Evolutionary conservation across 2,797 vertebrate species (phyloP).

Genomic region (Borostomias antarcticus): DNA sequence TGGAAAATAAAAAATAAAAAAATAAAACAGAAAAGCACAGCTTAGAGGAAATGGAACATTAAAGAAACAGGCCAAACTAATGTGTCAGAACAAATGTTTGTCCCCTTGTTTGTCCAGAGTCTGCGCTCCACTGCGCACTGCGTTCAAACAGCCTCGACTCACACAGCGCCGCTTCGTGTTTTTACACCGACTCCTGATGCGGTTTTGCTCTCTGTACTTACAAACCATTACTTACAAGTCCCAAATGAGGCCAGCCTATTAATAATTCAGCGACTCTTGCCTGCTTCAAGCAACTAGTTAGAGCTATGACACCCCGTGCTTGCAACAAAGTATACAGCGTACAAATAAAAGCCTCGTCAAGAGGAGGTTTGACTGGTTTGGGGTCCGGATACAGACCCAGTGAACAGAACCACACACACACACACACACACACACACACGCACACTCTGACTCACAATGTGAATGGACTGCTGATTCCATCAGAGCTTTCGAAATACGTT

Average conservation of each 20-base stretch:
- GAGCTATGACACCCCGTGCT: slow-evolving; percentile 35
- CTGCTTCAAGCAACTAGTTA: slow-evolving; percentile 44
- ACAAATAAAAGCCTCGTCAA: slow-evolving; percentile 38
- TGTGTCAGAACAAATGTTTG: slow-evolving; percentile 28
- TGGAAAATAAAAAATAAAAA: slow-evolving; percentile 23
- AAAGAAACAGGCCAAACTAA: slow-evolving; percentile 37
- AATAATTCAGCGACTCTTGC: slow-evolving; percentile 50
- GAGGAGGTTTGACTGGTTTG: neutral
- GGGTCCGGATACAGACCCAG: neutral
- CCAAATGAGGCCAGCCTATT: slow-evolving; percentile 49
- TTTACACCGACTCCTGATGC: slow-evolving; percentile 31
- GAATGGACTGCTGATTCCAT: slow-evolving; percentile 25
- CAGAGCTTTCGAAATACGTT: slow-evolving; percentile 13
- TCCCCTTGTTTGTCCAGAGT: slow-evolving; percentile 22
- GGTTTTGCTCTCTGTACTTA: slow-evolving; percentile 38
- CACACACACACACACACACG: too few species aligned
- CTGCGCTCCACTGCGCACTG: slow-evolving; percentile 20
- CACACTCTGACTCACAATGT: too few species aligned
- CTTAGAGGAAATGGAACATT: slow-evolving; percentile 29
- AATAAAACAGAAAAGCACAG: neutral
- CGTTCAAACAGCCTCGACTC: slow-evolving; percentile 11
- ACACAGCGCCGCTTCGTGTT: slow-evolving; percentile 9
- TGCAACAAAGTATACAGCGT: slow-evolving; percentile 24
- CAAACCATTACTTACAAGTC: slow-evolving; percentile 45
- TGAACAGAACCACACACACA: too few species aligned